These are phyloP conservation scores for Neosilurus mollespiculum DNA, from an alignment of 2,797 vertebrate genomes.

Conservation along the genomic window DNA sequence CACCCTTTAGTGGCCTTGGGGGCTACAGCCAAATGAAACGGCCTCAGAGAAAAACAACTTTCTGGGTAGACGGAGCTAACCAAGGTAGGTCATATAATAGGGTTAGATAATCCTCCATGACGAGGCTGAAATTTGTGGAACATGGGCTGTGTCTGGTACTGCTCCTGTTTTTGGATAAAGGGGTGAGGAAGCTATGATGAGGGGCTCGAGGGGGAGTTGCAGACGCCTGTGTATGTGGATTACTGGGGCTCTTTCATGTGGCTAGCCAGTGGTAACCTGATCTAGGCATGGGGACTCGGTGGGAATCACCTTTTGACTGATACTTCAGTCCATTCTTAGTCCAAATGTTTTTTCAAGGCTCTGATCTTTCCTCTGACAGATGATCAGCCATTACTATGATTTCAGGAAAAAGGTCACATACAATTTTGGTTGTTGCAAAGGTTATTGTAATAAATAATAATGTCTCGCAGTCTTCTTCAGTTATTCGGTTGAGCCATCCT, in stretches of 20 bases:
- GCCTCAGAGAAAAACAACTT: conserved; percentile 56
- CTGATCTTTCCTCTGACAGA: conserved; percentile 85
- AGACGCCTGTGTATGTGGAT: conserved; percentile 74
- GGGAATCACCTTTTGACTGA: conserved; percentile 78
- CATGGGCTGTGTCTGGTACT: conserved; percentile 55
- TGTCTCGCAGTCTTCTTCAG: not conserved
- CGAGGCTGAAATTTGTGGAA: conserved; percentile 68
- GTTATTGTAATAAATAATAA: conserved; percentile 24
- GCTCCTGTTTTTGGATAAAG: conserved; percentile 68
- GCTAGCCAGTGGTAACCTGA: conserved; percentile 83
- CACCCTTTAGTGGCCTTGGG: conserved; percentile 55
- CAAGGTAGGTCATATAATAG: conserved; percentile 66
- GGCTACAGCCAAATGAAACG: conserved; percentile 59
- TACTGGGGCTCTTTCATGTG: conserved; percentile 86
- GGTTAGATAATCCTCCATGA: conserved; percentile 73
- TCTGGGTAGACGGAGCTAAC: conserved; percentile 49
- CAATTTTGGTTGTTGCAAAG: conserved; percentile 15
- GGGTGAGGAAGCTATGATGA: conserved; percentile 65
- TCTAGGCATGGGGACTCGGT: conserved; percentile 65
- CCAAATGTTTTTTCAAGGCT: conserved; percentile 96
- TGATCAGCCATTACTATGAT: conserved; percentile 81
- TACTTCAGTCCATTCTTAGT: conserved; percentile 86
- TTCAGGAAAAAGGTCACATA: conserved; percentile 61
- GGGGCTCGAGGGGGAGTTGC: conserved; percentile 61
- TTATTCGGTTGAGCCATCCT: not conserved